phyloP scores from a whole-genome alignment of 2,113 vertebrate species.

The Butastur rufipennis region DNA sequence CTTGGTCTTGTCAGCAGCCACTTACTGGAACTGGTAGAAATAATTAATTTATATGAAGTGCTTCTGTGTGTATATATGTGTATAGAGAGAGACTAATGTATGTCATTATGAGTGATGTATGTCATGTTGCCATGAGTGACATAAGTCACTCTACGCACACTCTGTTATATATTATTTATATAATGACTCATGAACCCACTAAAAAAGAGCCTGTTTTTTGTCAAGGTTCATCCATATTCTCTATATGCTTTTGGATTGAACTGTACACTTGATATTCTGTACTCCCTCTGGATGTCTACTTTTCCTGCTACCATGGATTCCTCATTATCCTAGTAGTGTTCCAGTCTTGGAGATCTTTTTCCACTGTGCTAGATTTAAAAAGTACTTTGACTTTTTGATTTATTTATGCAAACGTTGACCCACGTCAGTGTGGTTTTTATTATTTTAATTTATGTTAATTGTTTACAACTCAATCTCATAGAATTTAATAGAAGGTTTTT shows the following conservation, averaged over 20 bases:
- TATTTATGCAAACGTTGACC: not conserved
- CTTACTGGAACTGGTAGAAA: not conserved
- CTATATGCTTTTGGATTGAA: not conserved
- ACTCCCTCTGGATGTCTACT: not conserved
- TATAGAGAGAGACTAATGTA: not conserved
- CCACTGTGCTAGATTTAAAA: not conserved
- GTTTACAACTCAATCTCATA: not conserved
- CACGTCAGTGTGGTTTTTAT: not conserved
- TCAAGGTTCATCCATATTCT: not conserved
- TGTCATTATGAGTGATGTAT: not conserved
- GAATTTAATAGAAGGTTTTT: not conserved
- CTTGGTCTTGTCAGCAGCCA: not conserved
- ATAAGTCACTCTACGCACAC: not conserved
- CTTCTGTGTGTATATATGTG: not conserved
- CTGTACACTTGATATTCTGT: not conserved
- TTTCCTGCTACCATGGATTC: not conserved
- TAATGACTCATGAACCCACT: not conserved
- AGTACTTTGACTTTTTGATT: not conserved
- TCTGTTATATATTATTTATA: not conserved
- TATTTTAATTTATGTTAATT: not conserved
- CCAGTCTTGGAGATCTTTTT: not conserved
- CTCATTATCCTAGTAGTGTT: not conserved
- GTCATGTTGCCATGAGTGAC: not conserved
- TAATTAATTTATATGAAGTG: not conserved
- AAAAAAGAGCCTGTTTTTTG: not conserved